phyloP scores from a whole-genome alignment of 53 echinoderm and acorn worm genomes.

The Echinarachnius parma region DNA sequence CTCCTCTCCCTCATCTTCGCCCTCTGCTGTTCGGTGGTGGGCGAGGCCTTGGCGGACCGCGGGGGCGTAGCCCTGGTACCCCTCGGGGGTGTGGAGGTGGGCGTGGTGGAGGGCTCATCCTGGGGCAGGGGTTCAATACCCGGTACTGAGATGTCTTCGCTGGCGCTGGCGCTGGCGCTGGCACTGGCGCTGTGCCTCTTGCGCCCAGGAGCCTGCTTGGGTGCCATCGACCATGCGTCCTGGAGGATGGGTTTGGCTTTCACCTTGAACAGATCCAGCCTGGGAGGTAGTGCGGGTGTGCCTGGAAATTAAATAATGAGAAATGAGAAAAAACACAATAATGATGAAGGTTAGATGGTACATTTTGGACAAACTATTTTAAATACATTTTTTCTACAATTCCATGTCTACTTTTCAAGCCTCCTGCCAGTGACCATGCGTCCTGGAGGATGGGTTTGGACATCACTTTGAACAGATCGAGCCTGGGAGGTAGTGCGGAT shows the following conservation, averaged over 20 bases:
- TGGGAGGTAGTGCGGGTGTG: conserved; percentile 79
- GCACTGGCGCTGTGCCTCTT: conserved; percentile 25
- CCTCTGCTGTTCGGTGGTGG: conserved; percentile 30
- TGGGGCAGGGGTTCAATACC: conserved; percentile 65
- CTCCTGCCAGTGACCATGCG: neutral
- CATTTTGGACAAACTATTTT: too few species aligned
- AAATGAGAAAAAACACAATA: too few species aligned
- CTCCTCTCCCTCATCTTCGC: conserved; percentile 29
- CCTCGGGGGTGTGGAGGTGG: conserved; percentile 4
- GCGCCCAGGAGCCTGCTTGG: conserved; percentile 3
- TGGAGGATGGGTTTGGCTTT: conserved; percentile 22
- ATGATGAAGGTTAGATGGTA: too few species aligned
- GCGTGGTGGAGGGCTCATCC: conserved; percentile 34
- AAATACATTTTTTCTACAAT: too few species aligned
- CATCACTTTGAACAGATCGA: conserved; percentile 70
- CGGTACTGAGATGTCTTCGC: conserved; percentile 54
- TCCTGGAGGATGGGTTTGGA: conserved; percentile 18
- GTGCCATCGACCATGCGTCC: neutral
- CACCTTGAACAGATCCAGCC: conserved; percentile 71
- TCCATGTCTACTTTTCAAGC: too few species aligned
- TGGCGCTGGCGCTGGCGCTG: conserved; percentile 5
- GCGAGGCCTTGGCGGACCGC: conserved; percentile 4
- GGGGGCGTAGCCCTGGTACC: conserved; percentile 17
- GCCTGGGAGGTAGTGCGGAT: conserved; percentile 72
- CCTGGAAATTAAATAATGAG: too few species aligned